These are phyloP conservation scores for Muscicapa striata DNA, from an alignment of 2,797 vertebrate genomes.

Conservation along the genomic window DNA sequence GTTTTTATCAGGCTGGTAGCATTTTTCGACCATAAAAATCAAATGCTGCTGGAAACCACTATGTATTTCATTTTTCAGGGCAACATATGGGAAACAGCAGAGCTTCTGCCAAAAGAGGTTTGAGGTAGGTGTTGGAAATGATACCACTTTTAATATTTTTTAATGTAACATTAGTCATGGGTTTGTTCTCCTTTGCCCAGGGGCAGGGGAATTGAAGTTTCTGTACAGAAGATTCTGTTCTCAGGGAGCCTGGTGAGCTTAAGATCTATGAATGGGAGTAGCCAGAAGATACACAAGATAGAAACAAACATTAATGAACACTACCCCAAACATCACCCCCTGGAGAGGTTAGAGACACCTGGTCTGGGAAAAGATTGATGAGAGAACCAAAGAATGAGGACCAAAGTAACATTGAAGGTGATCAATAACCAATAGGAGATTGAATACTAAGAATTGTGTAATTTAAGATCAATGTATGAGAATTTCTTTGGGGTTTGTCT, in stretches of 20 bases:
- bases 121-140: background rate
- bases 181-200: background rate
- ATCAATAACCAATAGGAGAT: background rate
- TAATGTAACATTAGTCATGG: too few relatives aligned
- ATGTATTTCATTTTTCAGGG: background rate
- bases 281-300: background rate
- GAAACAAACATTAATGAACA: rapidly evolving
- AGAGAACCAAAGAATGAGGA: background rate
- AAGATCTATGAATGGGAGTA: background rate
- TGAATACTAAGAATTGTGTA: background rate
- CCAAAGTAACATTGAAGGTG: background rate
- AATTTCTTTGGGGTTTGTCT: background rate
- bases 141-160: background rate
- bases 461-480: background rate
- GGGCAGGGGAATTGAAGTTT: background rate
- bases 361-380: background rate
- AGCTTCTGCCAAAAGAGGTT: background rate
- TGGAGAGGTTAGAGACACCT: background rate
- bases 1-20: background rate
- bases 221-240: background rate
- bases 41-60: background rate
- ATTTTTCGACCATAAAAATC: background rate
- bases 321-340: background rate
- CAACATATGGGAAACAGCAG: background rate
- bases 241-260: background rate